These are phyloP conservation scores for Cirrhinus mrigala DNA, from an alignment of 2,797 vertebrate species.

Conservation along the genomic window DNA sequence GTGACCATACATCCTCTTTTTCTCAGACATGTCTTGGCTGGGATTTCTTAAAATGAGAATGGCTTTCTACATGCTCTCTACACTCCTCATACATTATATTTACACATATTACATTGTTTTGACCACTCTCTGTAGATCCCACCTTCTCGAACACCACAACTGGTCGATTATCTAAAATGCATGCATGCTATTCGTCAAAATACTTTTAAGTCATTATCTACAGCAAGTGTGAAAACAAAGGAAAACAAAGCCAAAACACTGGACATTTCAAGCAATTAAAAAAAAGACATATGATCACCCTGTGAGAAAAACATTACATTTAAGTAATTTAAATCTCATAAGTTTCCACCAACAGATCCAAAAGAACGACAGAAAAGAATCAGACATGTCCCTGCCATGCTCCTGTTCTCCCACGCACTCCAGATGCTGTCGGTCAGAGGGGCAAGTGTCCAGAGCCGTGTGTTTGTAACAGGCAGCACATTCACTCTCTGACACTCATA, in stretches of 20 bases:
- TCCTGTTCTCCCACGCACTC: conserved; percentile 17
- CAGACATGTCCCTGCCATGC: conserved; percentile 6
- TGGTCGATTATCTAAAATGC: not conserved
- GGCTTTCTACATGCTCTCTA: not conserved
- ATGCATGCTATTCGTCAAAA: not conserved
- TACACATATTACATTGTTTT: not conserved
- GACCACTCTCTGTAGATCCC: not conserved
- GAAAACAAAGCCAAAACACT: not conserved
- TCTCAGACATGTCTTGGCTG: not conserved
- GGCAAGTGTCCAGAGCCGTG: conserved; percentile 72
- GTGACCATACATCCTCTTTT: too few relatives aligned
- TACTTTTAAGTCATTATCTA: not conserved
- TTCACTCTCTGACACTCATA: conserved; percentile 82
- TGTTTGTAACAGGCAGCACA: conserved; percentile 88
- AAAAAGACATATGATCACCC: not conserved
- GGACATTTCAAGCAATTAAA: not conserved
- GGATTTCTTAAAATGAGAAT: not conserved
- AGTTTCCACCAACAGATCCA: not conserved
- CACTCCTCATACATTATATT: not conserved
- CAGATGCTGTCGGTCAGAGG: conserved; percentile 54
- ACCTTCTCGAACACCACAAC: not conserved
- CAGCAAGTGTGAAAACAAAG: not conserved
- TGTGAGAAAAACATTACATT: not conserved
- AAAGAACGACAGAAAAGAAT: conserved; percentile 9
- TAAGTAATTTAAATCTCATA: not conserved